Percentiles rank a stretch among this genome's conserved stretches.
These are phyloP conservation scores for Ctenopoma kingsleyae DNA, from an alignment of 2,797 vertebrate genomes.

Conservation along the genomic window DNA sequence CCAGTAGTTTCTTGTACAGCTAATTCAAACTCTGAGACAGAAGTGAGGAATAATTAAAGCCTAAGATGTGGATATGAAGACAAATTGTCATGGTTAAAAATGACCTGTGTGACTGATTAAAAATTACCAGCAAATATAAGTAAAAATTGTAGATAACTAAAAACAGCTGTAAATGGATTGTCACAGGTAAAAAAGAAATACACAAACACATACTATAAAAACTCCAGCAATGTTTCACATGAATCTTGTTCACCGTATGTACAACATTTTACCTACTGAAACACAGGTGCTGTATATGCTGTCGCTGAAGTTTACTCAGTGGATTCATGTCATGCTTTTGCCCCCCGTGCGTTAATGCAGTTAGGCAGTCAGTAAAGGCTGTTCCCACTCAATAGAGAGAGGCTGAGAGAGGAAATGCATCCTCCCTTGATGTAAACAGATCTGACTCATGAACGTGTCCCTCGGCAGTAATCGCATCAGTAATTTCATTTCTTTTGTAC, in stretches of 20 bases:
- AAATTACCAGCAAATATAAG: neutral
- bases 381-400: conserved; percentile 62
- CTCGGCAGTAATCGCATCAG: conserved; percentile 64
- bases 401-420: conserved; percentile 60
- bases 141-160: neutral
- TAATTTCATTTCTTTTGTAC: conserved; percentile 71
- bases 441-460: conserved; percentile 70
- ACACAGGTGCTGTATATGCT: neutral
- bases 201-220: neutral
- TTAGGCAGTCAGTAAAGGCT: conserved; percentile 55
- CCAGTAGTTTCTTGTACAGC: neutral
- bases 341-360: conserved; percentile 49
- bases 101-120: neutral
- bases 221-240: neutral
- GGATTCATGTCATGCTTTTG: conserved; percentile 47
- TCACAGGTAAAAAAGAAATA: neutral
- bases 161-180: neutral
- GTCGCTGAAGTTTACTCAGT: conserved; percentile 20
- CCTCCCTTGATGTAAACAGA: conserved; percentile 63
- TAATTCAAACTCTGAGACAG: neutral
- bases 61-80: neutral
- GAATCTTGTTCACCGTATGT: neutral
- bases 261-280: neutral
- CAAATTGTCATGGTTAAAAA: neutral
- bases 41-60: neutral